A percentile compares a stretch with the other conserved stretches of the same genome.
Evolutionary conservation across 2,888 invertebrate genomes (phyloP).

Genomic region (Baronia brevicornis): DNA sequence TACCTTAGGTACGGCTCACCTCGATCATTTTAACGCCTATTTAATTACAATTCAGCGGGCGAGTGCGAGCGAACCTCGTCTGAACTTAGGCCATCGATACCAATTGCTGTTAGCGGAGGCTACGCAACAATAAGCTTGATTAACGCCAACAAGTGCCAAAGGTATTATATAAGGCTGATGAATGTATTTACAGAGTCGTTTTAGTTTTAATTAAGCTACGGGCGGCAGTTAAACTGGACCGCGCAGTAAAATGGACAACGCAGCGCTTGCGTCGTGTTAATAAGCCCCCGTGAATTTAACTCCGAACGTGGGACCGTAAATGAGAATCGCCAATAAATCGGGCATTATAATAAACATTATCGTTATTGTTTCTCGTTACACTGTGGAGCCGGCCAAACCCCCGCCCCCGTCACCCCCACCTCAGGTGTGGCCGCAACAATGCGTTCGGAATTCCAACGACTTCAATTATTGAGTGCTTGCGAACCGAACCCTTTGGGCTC

Average conservation of each 20-base stretch:
- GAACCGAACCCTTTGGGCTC: constrained; percentile 61
- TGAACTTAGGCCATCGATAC: too few relatives aligned
- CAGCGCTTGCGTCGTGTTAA: constrained; percentile 48
- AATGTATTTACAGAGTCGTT: constrained; percentile 57
- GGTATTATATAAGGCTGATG: constrained; percentile 43
- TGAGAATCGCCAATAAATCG: constrained; percentile 70
- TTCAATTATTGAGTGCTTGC: constrained; percentile 72
- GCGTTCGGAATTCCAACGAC: constrained; percentile 70
- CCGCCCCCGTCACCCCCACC: too few relatives aligned
- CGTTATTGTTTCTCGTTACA: constrained; percentile 67
- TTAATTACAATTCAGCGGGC: constrained; percentile 54
- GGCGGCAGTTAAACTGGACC: constrained; percentile 47
- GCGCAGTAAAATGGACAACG: constrained; percentile 52
- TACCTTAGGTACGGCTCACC: constrained; percentile 44
- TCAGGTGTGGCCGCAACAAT: constrained; percentile 63
- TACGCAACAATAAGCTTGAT: constrained; percentile 35
- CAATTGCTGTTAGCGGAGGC: too few relatives aligned
- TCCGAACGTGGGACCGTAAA: constrained; percentile 50
- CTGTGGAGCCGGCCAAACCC: constrained; percentile 26
- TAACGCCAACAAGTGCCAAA: constrained; percentile 32
- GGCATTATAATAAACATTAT: constrained; percentile 71
- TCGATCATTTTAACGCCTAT: constrained; percentile 52
- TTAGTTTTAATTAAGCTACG: constrained; percentile 69
- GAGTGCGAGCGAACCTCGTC: too few relatives aligned
- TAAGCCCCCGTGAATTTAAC: constrained; percentile 56